These are phyloP conservation scores for Diabrotica undecimpunctata DNA, from an alignment of 1,140 invertebrate species.

Conservation along the genomic window DNA sequence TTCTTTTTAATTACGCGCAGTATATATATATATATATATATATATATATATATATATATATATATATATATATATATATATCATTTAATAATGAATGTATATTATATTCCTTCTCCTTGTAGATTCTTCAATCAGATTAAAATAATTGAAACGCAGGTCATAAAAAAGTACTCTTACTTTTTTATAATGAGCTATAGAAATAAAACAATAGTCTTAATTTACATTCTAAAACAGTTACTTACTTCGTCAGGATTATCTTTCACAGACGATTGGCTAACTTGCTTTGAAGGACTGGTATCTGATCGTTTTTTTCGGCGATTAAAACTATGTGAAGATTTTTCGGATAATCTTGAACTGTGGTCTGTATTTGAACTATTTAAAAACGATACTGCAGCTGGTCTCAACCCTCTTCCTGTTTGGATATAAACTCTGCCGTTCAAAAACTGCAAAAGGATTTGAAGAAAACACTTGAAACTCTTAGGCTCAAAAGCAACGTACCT, in stretches of 20 bases:
- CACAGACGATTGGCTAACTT: conserved; percentile 26
- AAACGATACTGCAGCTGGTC: conserved; percentile 63
- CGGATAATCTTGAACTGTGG: conserved; percentile 35
- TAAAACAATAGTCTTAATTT: neutral
- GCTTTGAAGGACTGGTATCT: conserved; percentile 37
- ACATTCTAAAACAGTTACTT: conserved; percentile 5
- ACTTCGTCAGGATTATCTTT: conserved; percentile 44
- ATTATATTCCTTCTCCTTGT: too few relatives aligned
- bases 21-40: too few relatives aligned
- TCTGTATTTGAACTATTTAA: conserved; percentile 32
- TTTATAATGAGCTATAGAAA: too few relatives aligned
- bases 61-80: too few relatives aligned
- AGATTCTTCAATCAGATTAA: too few relatives aligned
- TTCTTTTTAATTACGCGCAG: too few relatives aligned
- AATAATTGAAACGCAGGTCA: too few relatives aligned
- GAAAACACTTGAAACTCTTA: neutral
- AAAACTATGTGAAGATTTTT: conserved; percentile 21
- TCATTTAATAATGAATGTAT: too few relatives aligned
- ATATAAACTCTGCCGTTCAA: conserved; percentile 70
- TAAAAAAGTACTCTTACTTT: too few relatives aligned
- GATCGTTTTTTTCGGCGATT: conserved; percentile 33
- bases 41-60: too few relatives aligned
- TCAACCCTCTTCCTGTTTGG: conserved; percentile 64
- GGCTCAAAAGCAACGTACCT: too few relatives aligned
- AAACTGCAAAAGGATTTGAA: conserved; percentile 52